Evolutionary conservation across 2,113 vertebrate genomes (phyloP).

Genomic region (Alethe castanea): DNA sequence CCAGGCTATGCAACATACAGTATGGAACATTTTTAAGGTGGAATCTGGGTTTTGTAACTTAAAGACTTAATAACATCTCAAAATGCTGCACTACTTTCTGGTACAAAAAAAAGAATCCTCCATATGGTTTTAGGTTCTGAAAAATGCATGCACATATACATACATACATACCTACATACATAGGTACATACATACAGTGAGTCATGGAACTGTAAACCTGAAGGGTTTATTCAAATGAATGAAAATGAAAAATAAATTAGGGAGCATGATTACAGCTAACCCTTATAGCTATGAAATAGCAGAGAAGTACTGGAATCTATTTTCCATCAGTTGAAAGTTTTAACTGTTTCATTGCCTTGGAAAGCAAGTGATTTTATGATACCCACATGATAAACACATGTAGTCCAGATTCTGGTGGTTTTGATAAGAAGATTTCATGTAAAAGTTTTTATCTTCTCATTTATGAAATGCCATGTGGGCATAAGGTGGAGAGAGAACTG

Average conservation of each 20-base stretch:
- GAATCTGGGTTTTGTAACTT: constrained; percentile 81
- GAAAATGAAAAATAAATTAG: background rate
- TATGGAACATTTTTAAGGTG: constrained; percentile 90
- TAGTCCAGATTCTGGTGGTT: background rate
- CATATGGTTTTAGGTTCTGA: constrained; percentile 60
- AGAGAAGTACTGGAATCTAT: background rate
- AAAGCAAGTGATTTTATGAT: background rate
- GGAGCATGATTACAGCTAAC: background rate
- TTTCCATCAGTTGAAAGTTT: background rate
- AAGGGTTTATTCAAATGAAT: constrained; percentile 25
- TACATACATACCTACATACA: background rate
- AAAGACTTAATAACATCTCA: constrained; percentile 72
- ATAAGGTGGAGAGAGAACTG: background rate
- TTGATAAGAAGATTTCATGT: background rate
- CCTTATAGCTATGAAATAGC: background rate
- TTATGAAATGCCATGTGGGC: background rate
- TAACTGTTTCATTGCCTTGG: constrained; percentile 28
- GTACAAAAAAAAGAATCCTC: constrained; percentile 8
- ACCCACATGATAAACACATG: background rate
- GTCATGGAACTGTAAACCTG: constrained; percentile 49
- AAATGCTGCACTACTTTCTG: constrained; percentile 69
- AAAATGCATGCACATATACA: background rate
- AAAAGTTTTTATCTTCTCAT: background rate
- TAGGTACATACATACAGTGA: constrained; percentile 8
- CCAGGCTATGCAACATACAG: constrained; percentile 80